Percentiles rank a stretch among this genome's conserved stretches.
Conservation (phyloP, 2,797 vertebrate genomes). For the Trachops cirrhosus region DNA sequence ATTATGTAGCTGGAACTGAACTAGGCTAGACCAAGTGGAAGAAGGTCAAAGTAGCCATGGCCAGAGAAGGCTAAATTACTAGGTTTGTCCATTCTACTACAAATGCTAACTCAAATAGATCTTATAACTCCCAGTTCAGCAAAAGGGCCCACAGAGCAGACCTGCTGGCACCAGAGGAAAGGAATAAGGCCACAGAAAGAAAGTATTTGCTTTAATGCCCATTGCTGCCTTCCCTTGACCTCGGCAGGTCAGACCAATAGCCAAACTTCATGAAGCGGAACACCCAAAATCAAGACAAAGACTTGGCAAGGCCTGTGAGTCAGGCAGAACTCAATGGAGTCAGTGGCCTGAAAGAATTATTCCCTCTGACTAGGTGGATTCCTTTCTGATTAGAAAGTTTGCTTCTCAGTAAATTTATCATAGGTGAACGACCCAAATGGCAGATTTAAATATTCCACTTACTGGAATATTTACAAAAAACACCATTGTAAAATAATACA, state of each 20-base stretch:
- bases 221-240: neutral
- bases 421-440: neutral
- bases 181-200: neutral
- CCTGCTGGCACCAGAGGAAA: neutral
- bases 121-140: neutral
- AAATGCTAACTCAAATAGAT: neutral
- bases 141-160: neutral
- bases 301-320: neutral
- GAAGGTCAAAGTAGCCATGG: neutral
- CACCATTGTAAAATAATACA: neutral
- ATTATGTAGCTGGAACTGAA: neutral
- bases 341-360: neutral
- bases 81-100: neutral
- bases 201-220: neutral
- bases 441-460: neutral
- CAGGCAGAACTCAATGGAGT: neutral
- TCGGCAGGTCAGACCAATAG: neutral
- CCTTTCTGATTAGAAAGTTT: neutral
- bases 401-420: neutral
- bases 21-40: neutral
- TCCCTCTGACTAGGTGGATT: neutral
- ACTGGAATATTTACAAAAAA: neutral
- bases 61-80: neutral
- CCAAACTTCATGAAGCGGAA: neutral
- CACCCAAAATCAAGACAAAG: neutral